Base-by-base conservation (phyloP, 2,888 invertebrate genomes). In the Tolmerus cingulatus region DNA sequence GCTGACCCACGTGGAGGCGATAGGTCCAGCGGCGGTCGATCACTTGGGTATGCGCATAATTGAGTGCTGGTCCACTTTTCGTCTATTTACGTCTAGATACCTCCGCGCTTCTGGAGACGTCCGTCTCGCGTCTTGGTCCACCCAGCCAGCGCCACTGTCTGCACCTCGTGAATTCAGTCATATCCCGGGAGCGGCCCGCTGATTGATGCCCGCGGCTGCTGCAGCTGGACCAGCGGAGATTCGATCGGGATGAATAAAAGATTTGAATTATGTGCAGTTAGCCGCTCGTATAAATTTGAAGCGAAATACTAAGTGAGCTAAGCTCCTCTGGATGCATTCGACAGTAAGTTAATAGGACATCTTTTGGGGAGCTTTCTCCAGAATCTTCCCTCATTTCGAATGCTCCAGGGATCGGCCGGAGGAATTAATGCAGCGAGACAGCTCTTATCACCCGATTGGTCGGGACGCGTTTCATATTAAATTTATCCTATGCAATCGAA, bases 251-350 rank as follows among this genome's bases (percentile, higher is more conserved):
- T 51, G 55, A 55, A 81, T 81, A 81, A 81, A 81, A 81, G 30
- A 81, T 81, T 81, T 81, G 34, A 81, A 81, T 81, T 81, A 81
- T 81, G 81, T 81, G 81, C 81, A 81, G 81, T 81, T 55, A 81
- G 55, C 30, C 9, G 16, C 51, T 79, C 55, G 55, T 81, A 81
- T 81, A 81, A 81, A 81, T 81, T 81, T 55, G 16, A 51, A 51
- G 57, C 8, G 27, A 81, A 81, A 55, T 81, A 55, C 23, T 78
- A 78, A 66, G 19, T 40, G 14, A 37, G 12, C 43, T 77, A 14
- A 40, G 34, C 40, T 40, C 66, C 23, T 43, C 78, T 43, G 19
- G 43, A 43, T 78, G 78, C 78, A 78, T n/a, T 66, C 66, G 66
- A 19, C 14, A 78, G 37, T 78, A n/a, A 78, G 78, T 19, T 78